A percentile compares a stretch with the other conserved stretches of the same genome.
Conservation (phyloP, 2,797 vertebrate species). For the Melanotaenia maccullochi region DNA sequence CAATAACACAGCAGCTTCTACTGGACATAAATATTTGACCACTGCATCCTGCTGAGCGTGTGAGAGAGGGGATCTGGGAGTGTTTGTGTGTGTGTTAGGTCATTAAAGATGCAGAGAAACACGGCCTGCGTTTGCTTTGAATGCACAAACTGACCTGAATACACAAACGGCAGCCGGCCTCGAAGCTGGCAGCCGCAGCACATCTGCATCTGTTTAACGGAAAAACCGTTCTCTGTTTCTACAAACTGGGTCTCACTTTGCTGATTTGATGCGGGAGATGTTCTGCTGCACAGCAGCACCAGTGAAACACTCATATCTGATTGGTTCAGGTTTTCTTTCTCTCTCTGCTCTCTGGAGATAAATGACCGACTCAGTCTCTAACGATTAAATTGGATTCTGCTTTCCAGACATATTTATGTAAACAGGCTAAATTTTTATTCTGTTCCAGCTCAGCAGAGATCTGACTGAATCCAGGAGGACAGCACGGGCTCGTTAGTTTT, state of each 20-base stretch:
- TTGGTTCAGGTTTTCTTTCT: not conserved
- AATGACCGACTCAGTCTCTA: not conserved
- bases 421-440: not conserved
- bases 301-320: not conserved
- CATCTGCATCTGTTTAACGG: conserved; percentile 60
- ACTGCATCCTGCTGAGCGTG: conserved; percentile 29
- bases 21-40: conserved; percentile 76
- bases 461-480: conserved; percentile 2
- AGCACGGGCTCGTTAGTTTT: not conserved
- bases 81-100: conserved; percentile 33
- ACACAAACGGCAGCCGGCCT: conserved; percentile 47
- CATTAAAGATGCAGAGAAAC: conserved; percentile 76
- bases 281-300: not conserved
- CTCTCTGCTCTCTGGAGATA: conserved; percentile 11
- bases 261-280: conserved; percentile 13
- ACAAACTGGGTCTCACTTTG: conserved; percentile 28
- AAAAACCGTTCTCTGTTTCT: not conserved
- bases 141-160: conserved; percentile 73
- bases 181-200: conserved; percentile 40
- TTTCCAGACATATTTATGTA: not conserved
- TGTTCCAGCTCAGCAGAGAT: not conserved
- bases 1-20: conserved; percentile 73
- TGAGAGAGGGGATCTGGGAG: conserved; percentile 22
- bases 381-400: conserved; percentile 1
- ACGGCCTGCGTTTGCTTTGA: conserved; percentile 71